Percentiles rank a stretch among this genome's conserved stretches.
Evolutionary conservation across 2,888 invertebrate species (phyloP).

Genomic region (Empis livida): DNA sequence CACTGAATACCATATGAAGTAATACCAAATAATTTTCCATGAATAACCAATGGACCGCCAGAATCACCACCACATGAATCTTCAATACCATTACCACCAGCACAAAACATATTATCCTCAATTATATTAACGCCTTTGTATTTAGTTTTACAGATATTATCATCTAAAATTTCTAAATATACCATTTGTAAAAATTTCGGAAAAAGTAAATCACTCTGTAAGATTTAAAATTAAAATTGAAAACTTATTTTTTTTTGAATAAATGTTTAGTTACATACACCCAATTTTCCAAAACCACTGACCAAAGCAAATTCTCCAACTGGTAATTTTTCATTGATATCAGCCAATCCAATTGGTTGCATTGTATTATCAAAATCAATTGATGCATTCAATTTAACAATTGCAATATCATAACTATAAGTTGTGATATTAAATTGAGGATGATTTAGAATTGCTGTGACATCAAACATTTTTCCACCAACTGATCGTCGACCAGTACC

Average conservation of each 20-base stretch:
- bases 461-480: slow-evolving; percentile 26
- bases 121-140: slow-evolving; percentile 4
- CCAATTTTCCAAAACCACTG: slow-evolving; percentile 9
- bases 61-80: slow-evolving; percentile 13
- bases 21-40: slow-evolving; percentile 7
- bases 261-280: slow-evolving; percentile 2
- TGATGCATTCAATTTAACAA: slow-evolving; percentile 36
- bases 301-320: slow-evolving; percentile 4
- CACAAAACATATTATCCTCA: slow-evolving; percentile 10
- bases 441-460: slow-evolving; percentile 35
- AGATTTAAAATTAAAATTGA: too few relatives aligned
- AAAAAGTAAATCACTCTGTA: neutral
- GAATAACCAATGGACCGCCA: slow-evolving; percentile 9
- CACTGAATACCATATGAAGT: slow-evolving; percentile 10
- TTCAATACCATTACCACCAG: slow-evolving; percentile 7
- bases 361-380: slow-evolving; percentile 31
- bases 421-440: slow-evolving; percentile 28
- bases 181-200: slow-evolving; percentile 6
- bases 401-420: slow-evolving; percentile 39
- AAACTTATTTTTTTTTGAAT: neutral
- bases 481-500: slow-evolving; percentile 35
- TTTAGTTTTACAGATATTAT: slow-evolving; percentile 1
- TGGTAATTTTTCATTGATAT: slow-evolving; percentile 10
- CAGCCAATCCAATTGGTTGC: slow-evolving; percentile 30
- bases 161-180: slow-evolving; percentile 3